Base-by-base conservation (phyloP, 1,140 invertebrate genomes). In the Atta texana region DNA sequence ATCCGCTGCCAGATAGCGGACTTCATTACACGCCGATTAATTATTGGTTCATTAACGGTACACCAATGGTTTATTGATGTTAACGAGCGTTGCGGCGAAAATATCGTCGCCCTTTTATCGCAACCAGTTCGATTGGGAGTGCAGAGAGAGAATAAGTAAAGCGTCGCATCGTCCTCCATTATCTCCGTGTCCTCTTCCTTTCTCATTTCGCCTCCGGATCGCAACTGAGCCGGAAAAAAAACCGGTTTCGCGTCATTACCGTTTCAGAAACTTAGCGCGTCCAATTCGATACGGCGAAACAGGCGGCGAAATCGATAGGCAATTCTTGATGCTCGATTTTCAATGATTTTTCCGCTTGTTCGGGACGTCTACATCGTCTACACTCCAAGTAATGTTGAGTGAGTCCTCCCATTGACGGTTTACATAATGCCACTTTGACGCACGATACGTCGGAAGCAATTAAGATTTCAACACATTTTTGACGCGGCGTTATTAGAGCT, bases 1-100 rank as follows among this genome's bases (percentile, higher is more conserved):
- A 90, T 90, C 21, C 39, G 28, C 66, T 21, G 18, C 61, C 85
- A 68, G 44, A 34, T 49, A 74, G 63, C 71, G n/a, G 75, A 87
- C 89, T 87, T 87, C 68, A 71, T 87, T 64, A 76, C 51, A 8
- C 55, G 55, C 16, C 84, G 72, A 91, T 87, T 92, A 93, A 93
- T 93, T 93, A 90, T 89, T 75, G 84, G 80, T 90, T 92, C 88
- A 86, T 92, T 93, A 92, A 91, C 90, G 77, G 78, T 74, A 71
- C 78, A 31, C 8, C 28, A 68, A 18, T 66, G 57, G 77, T 86
- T 92, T 91, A 93, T 92, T 90, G 90, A 93, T 92, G 89, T 91
- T 90, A 90, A 92, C 75, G 76, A 59, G 21, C 76, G 34, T 61
- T 18, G 21, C 31, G 14, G 51, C 49, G 49, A 77, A 84, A 72